Base-by-base conservation (phyloP, 2,888 invertebrate species). In the Dichetophora obliterata region DNA sequence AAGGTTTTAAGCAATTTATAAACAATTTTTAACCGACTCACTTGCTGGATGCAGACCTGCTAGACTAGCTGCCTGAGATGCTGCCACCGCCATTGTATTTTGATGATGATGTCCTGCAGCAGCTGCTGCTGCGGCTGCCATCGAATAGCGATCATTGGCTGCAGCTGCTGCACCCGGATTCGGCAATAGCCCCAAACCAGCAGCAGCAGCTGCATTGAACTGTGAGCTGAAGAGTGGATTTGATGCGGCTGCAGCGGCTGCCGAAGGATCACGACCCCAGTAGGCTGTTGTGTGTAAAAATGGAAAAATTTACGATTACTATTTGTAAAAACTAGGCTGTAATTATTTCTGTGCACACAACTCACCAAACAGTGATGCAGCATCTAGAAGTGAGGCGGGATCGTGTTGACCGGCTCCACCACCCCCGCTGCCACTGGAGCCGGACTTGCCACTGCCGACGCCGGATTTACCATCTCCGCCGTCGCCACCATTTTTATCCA, bases 401-500 rank as follows among this genome's bases (percentile, higher is more conserved):
- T 93, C 92, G 87, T 91, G 90, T 34, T 83, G 83, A 80, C 85
- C 84, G 78, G 85, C 84, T 76, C 85, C 87, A 63, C 82, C 83
- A 72, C 82, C 82, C 77, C 86, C 86, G 75, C 84, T 89, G 24
- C 82, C 83, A 78, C 91, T 90, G 90, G 91, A 90, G 87, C 90
- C 87, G 79, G 86, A 85, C 78, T 85, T 85, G 43, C 87, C 84
- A 74, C 84, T 88, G 87, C 91, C 89, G 90, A 91, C 90, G 86
- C 90, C 88, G 75, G 87, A 87, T 81, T 88, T 88, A 77, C 87
- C 86, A 80, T 87, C 86, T 71, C 87, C 88, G 77, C 88, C 88
- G 89, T 93, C 92, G 90, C 93, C 92, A 89, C 94, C 94, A 92
- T 94, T 94, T 93, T 95, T 95, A 91, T 95, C 95, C 95, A 95